Evolutionary conservation across 2,888 invertebrate genomes (phyloP), one percentile per base, ranked within the genome.

Genomic region (Mesodorylaimus sp.): DNA sequence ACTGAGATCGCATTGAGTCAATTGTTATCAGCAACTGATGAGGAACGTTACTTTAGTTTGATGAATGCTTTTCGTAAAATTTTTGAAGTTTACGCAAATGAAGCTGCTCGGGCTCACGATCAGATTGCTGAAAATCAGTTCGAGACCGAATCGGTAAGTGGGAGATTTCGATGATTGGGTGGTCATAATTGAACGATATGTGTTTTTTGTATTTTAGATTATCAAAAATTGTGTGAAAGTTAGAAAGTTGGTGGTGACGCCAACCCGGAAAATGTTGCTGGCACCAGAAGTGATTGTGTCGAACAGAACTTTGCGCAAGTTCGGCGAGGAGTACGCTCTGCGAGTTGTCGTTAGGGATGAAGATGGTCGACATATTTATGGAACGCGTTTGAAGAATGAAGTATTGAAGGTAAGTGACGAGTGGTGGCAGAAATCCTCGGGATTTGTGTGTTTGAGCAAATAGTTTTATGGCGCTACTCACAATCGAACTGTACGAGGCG

Each of bases 211-310:
- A n/a, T 3, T 7, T 39, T 50, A 42, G 16, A 43, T 55, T 13
- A 55, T 55, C 3, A 21, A 32, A 19, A 53, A 54, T 32, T 57
- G 54, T 43, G 53, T 55, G 2, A 47, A 53, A 27, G 53, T 57
- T 32, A 37, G 55, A 29, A 57, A 59, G 58, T 51, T 56, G 16
- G 52, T 59, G 47, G 56, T 59, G 27, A 64, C 64, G 0, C 65
- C 64, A 5, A 57, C 61, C 10, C 55, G 64, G 2, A 50, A 54
- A n/a, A 48, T 64, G 21, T 59, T 59, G 50, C 55, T 58, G 26
- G 57, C 61, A 1, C 62, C 63, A n/a, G 64, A 64, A 50, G 59
- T 59, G 47, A 52, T 64, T 46, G 64, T 64, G 64, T 58, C 59
- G 10, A 64, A 65, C 54, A 60, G 64, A 39, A 61, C 62, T 5